Evolutionary conservation across 2,888 invertebrate species (phyloP), one percentile per base, ranked within the genome.

Genomic region (Acanthosoma haemorrhoidale): DNA sequence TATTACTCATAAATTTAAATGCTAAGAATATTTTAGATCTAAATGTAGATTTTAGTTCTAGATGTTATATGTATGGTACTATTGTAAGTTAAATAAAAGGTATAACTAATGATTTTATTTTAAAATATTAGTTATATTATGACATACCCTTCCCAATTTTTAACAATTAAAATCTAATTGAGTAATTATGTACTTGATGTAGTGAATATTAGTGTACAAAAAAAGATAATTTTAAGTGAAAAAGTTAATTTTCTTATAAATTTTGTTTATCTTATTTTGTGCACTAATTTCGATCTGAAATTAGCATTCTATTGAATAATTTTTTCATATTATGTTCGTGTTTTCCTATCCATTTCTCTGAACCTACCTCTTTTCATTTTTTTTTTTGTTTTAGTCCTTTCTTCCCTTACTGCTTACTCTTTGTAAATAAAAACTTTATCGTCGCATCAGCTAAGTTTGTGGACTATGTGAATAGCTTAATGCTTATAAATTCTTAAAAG

Each of bases 381-480:
- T 38, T 21, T 38, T 61, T 38, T 39, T 63, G 36, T 25, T 25
- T 38, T 21, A 11, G 2, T 67, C 67, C 67, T n/a, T 15, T 31
- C 15, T 21, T 41, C 25, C 34, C 51, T 43, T 67, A 18, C 67
- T 57, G 67, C 57, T 67, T 67, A 67, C 41, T 31, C 32, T 57
- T 57, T 67, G 67, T 67, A 67, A 67, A 67, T 67, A 67, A 66
- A 57, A 34, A 25, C 38, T 67, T 67, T 21, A 51, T 34, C 67
- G 43, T 67, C 63, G 67, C 67, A 51, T 67, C 32, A 67, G 67
- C 67, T 41, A 25, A 63, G 21, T 34, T 57, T 67, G 67, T 67
- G 43, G 36, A 57, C 16, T 57, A 32, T 67, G 67, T 67, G 67
- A 67, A 67, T 67, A 67, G 67, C 67, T 67, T 67, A 57, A 51